Evolutionary conservation across 2,113 vertebrate genomes (phyloP).

Genomic region (Bufo gargarizans): DNA sequence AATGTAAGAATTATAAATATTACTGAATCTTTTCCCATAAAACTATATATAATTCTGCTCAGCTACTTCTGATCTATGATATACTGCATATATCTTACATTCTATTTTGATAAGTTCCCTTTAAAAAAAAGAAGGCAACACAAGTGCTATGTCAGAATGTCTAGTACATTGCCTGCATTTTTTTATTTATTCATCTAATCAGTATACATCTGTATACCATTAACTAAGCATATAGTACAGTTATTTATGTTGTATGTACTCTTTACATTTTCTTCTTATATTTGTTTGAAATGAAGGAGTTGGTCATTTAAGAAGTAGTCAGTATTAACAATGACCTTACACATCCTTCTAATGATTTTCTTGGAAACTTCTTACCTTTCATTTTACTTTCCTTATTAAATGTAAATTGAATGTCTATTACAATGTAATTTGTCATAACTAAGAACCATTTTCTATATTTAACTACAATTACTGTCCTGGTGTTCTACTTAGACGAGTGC

Average conservation of each 20-base stretch:
- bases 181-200: too few species aligned
- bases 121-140: too few species aligned
- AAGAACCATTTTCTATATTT: constrained; percentile 44
- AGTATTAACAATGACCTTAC: background rate
- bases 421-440: constrained; percentile 32
- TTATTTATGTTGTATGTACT: too few species aligned
- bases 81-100: too few species aligned
- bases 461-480: constrained; percentile 33
- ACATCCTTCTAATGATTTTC: background rate
- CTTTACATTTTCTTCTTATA: background rate
- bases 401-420: constrained; percentile 3
- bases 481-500: constrained; percentile 13
- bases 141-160: too few species aligned
- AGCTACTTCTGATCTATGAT: too few species aligned
- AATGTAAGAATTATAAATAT: too few species aligned
- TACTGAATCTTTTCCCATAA: too few species aligned
- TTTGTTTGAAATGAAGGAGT: background rate
- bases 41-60: too few species aligned
- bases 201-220: background rate
- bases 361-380: background rate
- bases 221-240: too few species aligned
- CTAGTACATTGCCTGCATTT: too few species aligned
- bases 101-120: too few species aligned
- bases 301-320: background rate
- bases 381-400: constrained; percentile 12